These are phyloP conservation scores for Papilio polyxenes DNA, from an alignment of 1,140 invertebrate species.

Conservation along the genomic window DNA sequence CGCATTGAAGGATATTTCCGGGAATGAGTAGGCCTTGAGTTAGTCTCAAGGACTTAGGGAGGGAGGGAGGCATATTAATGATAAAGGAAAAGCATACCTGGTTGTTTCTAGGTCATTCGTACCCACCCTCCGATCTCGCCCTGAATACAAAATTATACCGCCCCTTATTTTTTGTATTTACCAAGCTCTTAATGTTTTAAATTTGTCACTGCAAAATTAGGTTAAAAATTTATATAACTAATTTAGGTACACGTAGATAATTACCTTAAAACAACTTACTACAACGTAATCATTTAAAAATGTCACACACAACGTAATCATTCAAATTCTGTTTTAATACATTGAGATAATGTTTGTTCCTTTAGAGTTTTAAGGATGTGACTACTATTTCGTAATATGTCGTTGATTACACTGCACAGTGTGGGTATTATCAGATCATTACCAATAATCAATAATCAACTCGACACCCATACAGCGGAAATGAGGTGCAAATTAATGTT, in stretches of 20 bases:
- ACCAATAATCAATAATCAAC: not conserved
- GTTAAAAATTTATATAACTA: slow-evolving; percentile 21
- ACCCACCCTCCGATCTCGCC: slow-evolving; percentile 47
- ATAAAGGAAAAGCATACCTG: slow-evolving; percentile 67
- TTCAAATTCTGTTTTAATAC: too few species aligned
- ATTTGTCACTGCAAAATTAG: slow-evolving; percentile 35
- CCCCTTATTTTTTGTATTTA: slow-evolving; percentile 21
- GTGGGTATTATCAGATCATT: not conserved
- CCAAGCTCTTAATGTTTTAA: slow-evolving; percentile 40
- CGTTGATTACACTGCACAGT: not conserved
- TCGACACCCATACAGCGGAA: not conserved
- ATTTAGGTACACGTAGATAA: not conserved
- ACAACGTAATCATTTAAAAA: too few species aligned
- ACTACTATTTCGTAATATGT: not conserved
- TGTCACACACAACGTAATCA: too few species aligned
- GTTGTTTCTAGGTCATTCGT: slow-evolving; percentile 56
- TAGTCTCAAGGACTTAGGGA: slow-evolving; percentile 66
- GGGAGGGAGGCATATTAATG: slow-evolving; percentile 44
- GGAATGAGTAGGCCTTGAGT: slow-evolving; percentile 62
- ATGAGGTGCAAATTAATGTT: not conserved
- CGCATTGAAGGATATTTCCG: slow-evolving; percentile 68
- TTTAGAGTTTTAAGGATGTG: not conserved
- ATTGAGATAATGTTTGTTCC: not conserved
- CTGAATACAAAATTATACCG: slow-evolving; percentile 58
- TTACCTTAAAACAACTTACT: too few species aligned